Evolutionary conservation across 1,140 invertebrate genomes (phyloP).

Genomic region (Rhagoletis pomonella): DNA sequence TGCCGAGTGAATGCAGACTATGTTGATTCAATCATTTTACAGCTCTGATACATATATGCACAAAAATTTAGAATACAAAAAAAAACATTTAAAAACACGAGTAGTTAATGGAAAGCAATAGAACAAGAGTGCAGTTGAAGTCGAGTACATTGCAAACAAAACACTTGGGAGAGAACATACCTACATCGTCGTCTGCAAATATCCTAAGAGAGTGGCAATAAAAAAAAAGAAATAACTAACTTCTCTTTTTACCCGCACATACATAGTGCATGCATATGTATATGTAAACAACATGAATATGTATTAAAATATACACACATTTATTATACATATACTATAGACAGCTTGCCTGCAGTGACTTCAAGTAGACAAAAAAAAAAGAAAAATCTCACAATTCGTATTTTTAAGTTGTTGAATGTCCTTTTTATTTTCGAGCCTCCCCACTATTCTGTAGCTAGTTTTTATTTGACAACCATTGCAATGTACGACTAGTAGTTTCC

Average conservation of each 20-base stretch:
- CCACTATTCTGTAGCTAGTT: neutral
- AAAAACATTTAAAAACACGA: neutral
- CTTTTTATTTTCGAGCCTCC: slow-evolving; percentile 31
- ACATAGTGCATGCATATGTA: no score
- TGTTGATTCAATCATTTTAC: no score
- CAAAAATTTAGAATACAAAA: no score
- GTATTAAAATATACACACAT: neutral
- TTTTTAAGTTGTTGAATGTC: slow-evolving; percentile 16
- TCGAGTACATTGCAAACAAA: neutral
- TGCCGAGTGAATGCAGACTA: no score
- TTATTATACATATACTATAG: no score
- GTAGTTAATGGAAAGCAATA: neutral
- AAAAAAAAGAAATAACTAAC: neutral
- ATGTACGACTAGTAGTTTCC: slow-evolving; percentile 8
- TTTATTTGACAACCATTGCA: slow-evolving; percentile 46
- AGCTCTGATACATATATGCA: no score
- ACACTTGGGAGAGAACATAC: slow-evolving; percentile 25
- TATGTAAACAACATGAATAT: neutral
- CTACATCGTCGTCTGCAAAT: neutral
- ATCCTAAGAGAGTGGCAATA: neutral
- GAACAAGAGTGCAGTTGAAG: slow-evolving; percentile 35
- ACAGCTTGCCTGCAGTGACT: neutral
- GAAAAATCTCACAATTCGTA: neutral
- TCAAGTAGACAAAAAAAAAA: neutral
- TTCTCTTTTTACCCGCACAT: no score